phyloP scores from a whole-genome alignment of 2,888 invertebrate genomes.

The Balanococcus diminutus region DNA sequence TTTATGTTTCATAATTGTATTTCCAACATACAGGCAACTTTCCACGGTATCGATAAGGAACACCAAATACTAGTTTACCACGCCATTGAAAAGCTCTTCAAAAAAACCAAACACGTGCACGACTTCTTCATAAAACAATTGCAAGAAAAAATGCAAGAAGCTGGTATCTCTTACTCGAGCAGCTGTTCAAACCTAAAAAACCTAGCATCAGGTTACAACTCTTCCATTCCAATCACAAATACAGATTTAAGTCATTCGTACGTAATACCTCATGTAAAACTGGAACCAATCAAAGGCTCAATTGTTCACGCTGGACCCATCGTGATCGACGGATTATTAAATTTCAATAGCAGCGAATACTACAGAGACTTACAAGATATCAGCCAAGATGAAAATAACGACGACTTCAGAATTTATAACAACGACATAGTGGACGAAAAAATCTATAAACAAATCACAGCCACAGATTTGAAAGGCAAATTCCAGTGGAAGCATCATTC shows the following conservation, averaged over 20 bases:
- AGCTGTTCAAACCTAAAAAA: background rate
- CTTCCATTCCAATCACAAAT: too few species aligned
- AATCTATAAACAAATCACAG: background rate
- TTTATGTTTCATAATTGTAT: too few species aligned
- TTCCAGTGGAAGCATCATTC: background rate
- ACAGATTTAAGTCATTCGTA: background rate
- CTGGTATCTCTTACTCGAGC: background rate
- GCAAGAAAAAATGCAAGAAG: background rate
- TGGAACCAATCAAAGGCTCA: background rate
- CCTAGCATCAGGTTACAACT: background rate
- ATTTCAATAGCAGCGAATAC: background rate
- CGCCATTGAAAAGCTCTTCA: too few species aligned
- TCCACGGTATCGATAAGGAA: background rate
- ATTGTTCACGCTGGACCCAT: background rate
- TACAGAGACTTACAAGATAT: too few species aligned
- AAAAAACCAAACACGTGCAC: too few species aligned
- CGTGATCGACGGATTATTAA: background rate
- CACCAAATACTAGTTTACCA: background rate
- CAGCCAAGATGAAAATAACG: too few species aligned
- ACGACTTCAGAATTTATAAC: too few species aligned
- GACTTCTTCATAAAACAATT: background rate
- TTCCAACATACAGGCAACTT: background rate
- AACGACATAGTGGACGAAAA: background rate
- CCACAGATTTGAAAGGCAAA: background rate
- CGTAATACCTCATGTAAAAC: background rate